These are phyloP conservation scores for Papilio demoleus DNA, from an alignment of 2,888 invertebrate species.

Conservation along the genomic window DNA sequence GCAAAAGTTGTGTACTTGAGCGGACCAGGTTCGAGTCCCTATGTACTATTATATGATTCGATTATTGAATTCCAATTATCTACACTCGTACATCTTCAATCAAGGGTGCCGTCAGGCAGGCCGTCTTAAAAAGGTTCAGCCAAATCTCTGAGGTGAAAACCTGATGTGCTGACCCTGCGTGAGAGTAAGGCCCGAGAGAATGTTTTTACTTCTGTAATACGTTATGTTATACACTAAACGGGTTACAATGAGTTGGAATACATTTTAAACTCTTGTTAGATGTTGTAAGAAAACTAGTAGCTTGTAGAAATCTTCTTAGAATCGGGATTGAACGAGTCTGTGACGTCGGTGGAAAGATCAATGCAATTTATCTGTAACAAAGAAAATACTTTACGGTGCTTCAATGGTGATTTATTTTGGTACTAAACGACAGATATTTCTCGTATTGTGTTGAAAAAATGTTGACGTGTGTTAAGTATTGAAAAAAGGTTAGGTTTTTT, in stretches of 20 bases:
- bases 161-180: too few relatives aligned
- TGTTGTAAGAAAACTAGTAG: slow-evolving; percentile 12
- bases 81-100: too few relatives aligned
- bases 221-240: too few relatives aligned
- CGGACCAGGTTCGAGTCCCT: too few relatives aligned
- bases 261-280: background rate
- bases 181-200: too few relatives aligned
- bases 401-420: slow-evolving; percentile 19
- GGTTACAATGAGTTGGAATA: background rate
- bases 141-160: too few relatives aligned
- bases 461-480: slow-evolving; percentile 3
- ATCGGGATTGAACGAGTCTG: slow-evolving; percentile 21
- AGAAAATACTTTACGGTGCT: slow-evolving; percentile 28
- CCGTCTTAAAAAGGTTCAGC: too few relatives aligned
- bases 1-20: too few relatives aligned
- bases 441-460: background rate
- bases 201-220: too few relatives aligned
- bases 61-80: too few relatives aligned
- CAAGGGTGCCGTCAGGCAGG: too few relatives aligned
- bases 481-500: background rate
- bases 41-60: too few relatives aligned
- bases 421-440: background rate
- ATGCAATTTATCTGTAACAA: slow-evolving; percentile 30
- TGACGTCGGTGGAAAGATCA: slow-evolving; percentile 9
- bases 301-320: slow-evolving; percentile 20